Evolutionary conservation across 2,888 invertebrate species (phyloP).

Genomic region (Eurois occulta): DNA sequence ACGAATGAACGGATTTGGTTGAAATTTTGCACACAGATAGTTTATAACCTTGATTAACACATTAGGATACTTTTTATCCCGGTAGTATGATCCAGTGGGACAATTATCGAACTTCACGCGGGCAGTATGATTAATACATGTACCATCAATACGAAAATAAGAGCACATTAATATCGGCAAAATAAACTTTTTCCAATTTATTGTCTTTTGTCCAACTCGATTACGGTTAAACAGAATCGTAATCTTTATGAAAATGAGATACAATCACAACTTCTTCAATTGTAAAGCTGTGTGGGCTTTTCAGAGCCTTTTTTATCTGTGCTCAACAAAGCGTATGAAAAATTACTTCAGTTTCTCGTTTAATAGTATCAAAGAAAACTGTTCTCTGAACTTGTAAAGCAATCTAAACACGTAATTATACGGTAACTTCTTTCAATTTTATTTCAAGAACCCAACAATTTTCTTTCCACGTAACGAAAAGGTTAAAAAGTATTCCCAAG

Average conservation of each 20-base stretch:
- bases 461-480: slow-evolving; percentile 27
- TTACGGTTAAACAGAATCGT: background rate
- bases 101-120: too few species aligned
- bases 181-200: background rate
- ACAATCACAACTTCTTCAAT: slow-evolving; percentile 34
- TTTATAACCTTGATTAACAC: too few species aligned
- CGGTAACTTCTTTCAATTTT: slow-evolving; percentile 39
- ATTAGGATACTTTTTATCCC: too few species aligned
- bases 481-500: slow-evolving; percentile 34
- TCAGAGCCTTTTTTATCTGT: background rate
- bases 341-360: slow-evolving; percentile 29
- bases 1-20: too few species aligned
- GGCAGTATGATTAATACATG: too few species aligned
- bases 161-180: background rate
- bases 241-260: slow-evolving; percentile 15
- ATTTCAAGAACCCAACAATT: slow-evolving; percentile 28
- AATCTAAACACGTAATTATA: slow-evolving; percentile 48
- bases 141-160: background rate
- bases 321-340: slow-evolving; percentile 29
- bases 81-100: too few species aligned
- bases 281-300: slow-evolving; percentile 22
- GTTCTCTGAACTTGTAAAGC: slow-evolving; percentile 36
- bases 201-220: background rate
- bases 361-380: slow-evolving; percentile 42
- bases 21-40: too few species aligned